These are phyloP conservation scores for Sula dactylatra DNA, from an alignment of 2,113 vertebrate species.

Conservation along the genomic window DNA sequence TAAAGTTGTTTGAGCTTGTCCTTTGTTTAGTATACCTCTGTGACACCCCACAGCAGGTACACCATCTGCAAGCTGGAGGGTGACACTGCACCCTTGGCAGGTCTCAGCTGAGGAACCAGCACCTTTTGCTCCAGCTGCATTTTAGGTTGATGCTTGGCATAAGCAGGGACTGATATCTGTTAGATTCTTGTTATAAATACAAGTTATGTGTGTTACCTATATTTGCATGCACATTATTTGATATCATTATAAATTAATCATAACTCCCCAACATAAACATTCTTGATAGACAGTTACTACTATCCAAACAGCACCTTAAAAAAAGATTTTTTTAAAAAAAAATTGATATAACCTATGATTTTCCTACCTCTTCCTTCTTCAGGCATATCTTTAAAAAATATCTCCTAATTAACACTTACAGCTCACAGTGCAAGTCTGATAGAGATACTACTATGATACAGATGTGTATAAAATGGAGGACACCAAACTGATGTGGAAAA, in stretches of 20 bases:
- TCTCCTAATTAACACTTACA: neutral
- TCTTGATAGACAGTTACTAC: neutral
- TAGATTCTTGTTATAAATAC: neutral
- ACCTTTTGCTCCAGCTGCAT: neutral
- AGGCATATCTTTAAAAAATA: too few species aligned
- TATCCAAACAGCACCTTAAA: neutral
- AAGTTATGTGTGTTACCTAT: accelerated
- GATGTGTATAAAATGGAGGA: neutral
- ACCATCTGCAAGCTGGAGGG: accelerated
- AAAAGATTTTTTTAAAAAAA: accelerated
- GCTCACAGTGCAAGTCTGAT: neutral
- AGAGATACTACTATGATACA: neutral
- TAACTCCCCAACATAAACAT: neutral
- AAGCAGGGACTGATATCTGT: neutral
- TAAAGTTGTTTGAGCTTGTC: too few species aligned
- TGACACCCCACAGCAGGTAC: accelerated
- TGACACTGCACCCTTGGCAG: neutral
- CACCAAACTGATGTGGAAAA: neutral
- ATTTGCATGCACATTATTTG: neutral
- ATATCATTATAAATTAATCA: neutral
- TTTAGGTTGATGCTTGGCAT: neutral
- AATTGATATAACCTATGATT: neutral
- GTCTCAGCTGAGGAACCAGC: neutral
- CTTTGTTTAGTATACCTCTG: too few species aligned
- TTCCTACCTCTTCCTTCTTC: neutral